These are phyloP conservation scores for Phengaris arion DNA, from an alignment of 2,888 invertebrate species.

Conservation along the genomic window DNA sequence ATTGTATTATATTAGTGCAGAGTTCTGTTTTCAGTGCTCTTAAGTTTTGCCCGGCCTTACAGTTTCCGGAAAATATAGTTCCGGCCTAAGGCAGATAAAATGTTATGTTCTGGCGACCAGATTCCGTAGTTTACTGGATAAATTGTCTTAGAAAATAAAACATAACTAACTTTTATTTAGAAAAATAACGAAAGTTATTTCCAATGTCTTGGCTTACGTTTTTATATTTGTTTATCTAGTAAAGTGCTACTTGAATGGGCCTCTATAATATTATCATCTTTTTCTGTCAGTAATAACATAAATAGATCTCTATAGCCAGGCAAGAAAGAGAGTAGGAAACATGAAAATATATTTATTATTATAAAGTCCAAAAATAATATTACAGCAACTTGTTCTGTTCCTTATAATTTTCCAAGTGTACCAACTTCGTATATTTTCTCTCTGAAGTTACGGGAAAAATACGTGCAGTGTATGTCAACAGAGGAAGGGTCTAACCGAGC, in stretches of 20 bases:
- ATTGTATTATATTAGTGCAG: too few species aligned
- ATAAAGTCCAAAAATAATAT: slow-evolving; percentile 37
- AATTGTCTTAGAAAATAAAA: too few species aligned
- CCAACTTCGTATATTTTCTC: slow-evolving; percentile 44
- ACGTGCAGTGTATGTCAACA: slow-evolving; percentile 47
- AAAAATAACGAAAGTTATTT: neutral
- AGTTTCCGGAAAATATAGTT: too few species aligned
- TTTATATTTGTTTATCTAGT: neutral
- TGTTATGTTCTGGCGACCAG: too few species aligned
- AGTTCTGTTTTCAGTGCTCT: too few species aligned
- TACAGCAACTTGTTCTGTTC: slow-evolving; percentile 39
- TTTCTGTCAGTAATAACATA: neutral
- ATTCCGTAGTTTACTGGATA: too few species aligned
- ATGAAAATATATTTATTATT: neutral
- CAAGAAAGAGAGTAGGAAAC: neutral
- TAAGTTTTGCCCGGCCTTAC: too few species aligned
- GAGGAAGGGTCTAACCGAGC: slow-evolving; percentile 43
- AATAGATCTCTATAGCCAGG: neutral
- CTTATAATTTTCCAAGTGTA: slow-evolving; percentile 43
- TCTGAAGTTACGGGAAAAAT: slow-evolving; percentile 47
- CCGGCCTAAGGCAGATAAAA: too few species aligned
- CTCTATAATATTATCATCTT: neutral
- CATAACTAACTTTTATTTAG: too few species aligned
- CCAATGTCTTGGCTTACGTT: neutral
- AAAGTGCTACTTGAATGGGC: neutral